Conservation (phyloP, 2,888 invertebrate genomes). For the Gerris lacustris region DNA sequence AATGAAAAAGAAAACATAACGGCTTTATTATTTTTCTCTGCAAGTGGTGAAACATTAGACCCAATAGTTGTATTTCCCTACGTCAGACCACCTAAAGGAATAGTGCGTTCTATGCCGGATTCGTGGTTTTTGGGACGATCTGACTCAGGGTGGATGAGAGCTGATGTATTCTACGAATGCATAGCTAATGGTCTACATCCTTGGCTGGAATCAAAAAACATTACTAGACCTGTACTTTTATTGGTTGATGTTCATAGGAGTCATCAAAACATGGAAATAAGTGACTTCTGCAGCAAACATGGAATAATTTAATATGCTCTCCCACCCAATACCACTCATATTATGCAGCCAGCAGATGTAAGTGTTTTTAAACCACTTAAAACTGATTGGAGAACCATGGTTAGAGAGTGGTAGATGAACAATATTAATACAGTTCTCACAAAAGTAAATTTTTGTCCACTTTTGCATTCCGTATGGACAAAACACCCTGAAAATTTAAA, state of each 20-base stretch:
- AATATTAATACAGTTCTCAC: background rate
- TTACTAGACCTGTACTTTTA: conserved; percentile 35
- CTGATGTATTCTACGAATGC: conserved; percentile 36
- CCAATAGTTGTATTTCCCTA: conserved; percentile 27
- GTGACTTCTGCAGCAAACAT: conserved; percentile 25
- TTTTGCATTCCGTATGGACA: background rate
- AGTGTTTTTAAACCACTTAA: conserved; percentile 27
- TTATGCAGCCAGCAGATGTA: conserved; percentile 29
- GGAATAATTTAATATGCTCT: conserved; percentile 26
- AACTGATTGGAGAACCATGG: conserved; percentile 24
- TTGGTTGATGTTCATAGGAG: conserved; percentile 37
- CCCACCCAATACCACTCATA: conserved; percentile 28
- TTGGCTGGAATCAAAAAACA: conserved; percentile 34
- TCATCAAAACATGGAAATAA: conserved; percentile 29
- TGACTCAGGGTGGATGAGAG: conserved; percentile 38
- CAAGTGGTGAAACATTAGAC: conserved; percentile 27
- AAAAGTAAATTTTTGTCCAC: background rate
- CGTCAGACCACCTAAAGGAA: conserved; percentile 25
- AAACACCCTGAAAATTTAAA: background rate
- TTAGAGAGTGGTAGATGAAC: conserved; percentile 21
- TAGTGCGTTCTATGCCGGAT: conserved; percentile 25
- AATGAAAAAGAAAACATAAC: conserved; percentile 32
- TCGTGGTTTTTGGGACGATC: conserved; percentile 36
- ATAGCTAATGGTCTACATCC: conserved; percentile 35
- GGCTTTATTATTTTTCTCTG: conserved; percentile 30